These are phyloP conservation scores for Drosophila birchii DNA, from an alignment of 2,888 invertebrate species.

Conservation along the genomic window DNA sequence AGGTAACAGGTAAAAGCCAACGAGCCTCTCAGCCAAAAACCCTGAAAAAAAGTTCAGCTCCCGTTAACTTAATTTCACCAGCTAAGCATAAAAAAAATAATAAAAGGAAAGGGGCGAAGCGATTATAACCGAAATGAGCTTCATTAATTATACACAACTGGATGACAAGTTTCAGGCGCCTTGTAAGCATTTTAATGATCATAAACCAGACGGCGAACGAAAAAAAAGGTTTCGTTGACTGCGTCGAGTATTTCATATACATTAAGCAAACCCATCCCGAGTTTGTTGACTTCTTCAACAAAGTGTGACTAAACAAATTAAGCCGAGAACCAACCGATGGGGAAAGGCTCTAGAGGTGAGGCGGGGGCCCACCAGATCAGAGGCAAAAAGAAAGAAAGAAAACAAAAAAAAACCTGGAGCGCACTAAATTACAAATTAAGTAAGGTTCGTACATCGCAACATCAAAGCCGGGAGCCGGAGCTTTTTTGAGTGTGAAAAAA, in stretches of 20 bases:
- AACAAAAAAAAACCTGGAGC: constrained; percentile 27
- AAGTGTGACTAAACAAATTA: constrained; percentile 79
- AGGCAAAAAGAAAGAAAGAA: constrained; percentile 26
- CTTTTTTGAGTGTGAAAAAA: constrained; percentile 58
- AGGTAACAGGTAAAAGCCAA: background rate
- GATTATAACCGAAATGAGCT: constrained; percentile 37
- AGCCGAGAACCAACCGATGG: constrained; percentile 53
- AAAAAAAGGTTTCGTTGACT: constrained; percentile 39
- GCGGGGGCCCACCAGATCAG: constrained; percentile 44
- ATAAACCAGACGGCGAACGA: constrained; percentile 47
- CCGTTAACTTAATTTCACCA: constrained; percentile 28
- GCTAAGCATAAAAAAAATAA: constrained; percentile 16
- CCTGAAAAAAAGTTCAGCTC: background rate
- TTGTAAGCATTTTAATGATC: constrained; percentile 61
- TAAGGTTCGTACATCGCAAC: constrained; percentile 47
- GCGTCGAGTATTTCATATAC: constrained; percentile 38
- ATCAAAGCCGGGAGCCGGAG: constrained; percentile 25
- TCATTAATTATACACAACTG: constrained; percentile 67
- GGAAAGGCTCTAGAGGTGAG: constrained; percentile 7
- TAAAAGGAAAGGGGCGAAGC: constrained; percentile 24
- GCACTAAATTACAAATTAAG: constrained; percentile 76
- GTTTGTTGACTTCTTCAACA: constrained; percentile 79
- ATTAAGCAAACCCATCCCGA: constrained; percentile 64
- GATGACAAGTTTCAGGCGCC: constrained; percentile 61
- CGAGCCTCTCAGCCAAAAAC: background rate